A percentile compares a stretch with the other conserved stretches of the same genome.
phyloP scores from a whole-genome alignment of 1,140 invertebrate genomes.

The Drosophila leontia region DNA sequence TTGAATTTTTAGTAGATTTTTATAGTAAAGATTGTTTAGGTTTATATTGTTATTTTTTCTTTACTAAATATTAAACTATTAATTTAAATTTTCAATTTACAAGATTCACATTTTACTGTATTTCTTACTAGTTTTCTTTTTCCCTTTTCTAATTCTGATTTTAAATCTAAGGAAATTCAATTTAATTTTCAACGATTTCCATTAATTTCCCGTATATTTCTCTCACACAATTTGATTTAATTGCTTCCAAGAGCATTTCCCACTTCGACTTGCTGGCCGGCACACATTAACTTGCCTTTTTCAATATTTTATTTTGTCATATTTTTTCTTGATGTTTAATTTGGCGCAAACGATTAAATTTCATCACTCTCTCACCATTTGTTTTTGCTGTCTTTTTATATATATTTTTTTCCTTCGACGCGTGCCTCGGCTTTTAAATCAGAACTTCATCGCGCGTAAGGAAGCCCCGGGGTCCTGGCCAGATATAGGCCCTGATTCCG shows the following conservation, averaged over 20 bases:
- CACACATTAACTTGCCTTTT: slow-evolving; percentile 22
- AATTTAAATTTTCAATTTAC: not conserved
- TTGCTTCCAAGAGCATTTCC: slow-evolving; percentile 10
- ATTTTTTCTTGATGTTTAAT: slow-evolving; percentile 64
- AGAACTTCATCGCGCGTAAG: slow-evolving; percentile 54
- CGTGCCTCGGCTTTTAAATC: slow-evolving; percentile 66
- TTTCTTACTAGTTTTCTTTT: too few species aligned
- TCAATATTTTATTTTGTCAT: slow-evolving; percentile 42
- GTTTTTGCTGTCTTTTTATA: slow-evolving; percentile 21
- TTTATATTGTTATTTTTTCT: not conserved
- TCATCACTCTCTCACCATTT: slow-evolving; percentile 15
- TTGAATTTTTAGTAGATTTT: not conserved
- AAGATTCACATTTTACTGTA: not conserved
- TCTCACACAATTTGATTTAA: not conserved
- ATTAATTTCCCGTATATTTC: not conserved
- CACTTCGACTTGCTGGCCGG: not conserved
- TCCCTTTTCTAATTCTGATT: too few species aligned
- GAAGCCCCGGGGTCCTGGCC: slow-evolving; percentile 9
- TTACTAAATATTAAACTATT: not conserved
- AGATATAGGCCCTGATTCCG: slow-evolving; percentile 14
- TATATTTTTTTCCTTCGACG: slow-evolving; percentile 5
- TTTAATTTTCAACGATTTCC: not conserved
- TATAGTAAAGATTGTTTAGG: too few species aligned
- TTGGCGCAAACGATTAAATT: slow-evolving; percentile 69
- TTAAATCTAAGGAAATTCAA: not conserved